These are phyloP conservation scores for Mustelus asterias DNA, from an alignment of 2,113 vertebrate genomes.

Conservation along the genomic window DNA sequence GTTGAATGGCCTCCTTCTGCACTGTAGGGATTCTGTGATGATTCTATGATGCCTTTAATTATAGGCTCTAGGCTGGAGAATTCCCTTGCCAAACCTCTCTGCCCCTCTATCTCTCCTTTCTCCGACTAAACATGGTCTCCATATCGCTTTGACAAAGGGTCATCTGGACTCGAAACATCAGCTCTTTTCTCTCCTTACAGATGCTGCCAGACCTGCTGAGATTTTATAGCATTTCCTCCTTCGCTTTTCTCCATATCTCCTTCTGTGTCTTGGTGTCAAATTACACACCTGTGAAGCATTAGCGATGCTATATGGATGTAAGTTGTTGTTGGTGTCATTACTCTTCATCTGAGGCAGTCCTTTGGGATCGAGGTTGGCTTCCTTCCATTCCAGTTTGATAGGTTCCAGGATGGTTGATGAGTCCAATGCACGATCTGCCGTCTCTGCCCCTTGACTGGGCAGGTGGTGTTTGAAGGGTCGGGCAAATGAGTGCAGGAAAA, in stretches of 20 bases:
- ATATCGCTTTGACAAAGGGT: not conserved
- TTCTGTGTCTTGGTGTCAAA: not conserved
- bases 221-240: no score
- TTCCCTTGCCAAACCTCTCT: not conserved
- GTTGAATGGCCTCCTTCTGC: no score
- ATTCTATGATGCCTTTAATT: not conserved
- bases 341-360: not conserved
- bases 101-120: not conserved
- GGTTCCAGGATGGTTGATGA: not conserved
- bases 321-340: not conserved
- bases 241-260: not conserved
- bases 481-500: not conserved
- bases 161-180: no score
- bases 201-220: no score
- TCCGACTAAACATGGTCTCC: not conserved
- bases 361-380: not conserved
- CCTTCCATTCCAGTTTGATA: no score
- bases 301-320: not conserved
- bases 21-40: no score
- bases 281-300: not conserved
- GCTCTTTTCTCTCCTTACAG: no score
- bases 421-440: not conserved
- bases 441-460: not conserved
- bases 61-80: not conserved
- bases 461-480: no score